phyloP scores from a whole-genome alignment of 2,797 vertebrate species.

The Typhlichthys subterraneus region DNA sequence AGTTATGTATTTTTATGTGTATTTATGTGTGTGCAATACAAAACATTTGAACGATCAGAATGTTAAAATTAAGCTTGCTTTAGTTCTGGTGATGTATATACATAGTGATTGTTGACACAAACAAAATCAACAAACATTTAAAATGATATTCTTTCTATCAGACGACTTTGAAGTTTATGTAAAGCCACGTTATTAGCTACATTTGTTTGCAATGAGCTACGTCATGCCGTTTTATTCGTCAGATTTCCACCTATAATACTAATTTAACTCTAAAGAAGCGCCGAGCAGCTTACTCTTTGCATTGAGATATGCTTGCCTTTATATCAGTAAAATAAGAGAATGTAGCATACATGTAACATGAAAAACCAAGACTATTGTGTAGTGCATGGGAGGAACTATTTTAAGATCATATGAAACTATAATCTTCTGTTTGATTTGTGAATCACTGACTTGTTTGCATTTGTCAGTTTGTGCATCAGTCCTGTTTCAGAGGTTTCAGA shows the following conservation, averaged over 20 bases:
- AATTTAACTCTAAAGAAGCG: slow-evolving; percentile 78
- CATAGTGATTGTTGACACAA: slow-evolving; percentile 78
- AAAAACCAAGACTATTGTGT: slow-evolving; percentile 76
- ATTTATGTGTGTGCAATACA: slow-evolving; percentile 77
- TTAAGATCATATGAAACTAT: slow-evolving; percentile 72
- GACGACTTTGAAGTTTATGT: slow-evolving; percentile 71
- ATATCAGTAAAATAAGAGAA: slow-evolving; percentile 81
- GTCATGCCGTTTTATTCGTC: slow-evolving; percentile 74
- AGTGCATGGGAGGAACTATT: slow-evolving; percentile 76
- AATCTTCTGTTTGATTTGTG: slow-evolving; percentile 76
- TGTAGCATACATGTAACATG: slow-evolving; percentile 82
- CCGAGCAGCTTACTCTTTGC: slow-evolving; percentile 76
- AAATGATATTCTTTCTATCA: slow-evolving; percentile 77
- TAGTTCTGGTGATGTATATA: slow-evolving; percentile 78
- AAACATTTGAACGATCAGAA: slow-evolving; percentile 75
- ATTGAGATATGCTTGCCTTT: slow-evolving; percentile 79
- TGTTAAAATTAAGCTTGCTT: slow-evolving; percentile 81
- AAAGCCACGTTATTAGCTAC: slow-evolving; percentile 73
- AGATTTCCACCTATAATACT: slow-evolving; percentile 69
- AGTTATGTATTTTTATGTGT: slow-evolving; percentile 81
- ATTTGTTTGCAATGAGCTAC: slow-evolving; percentile 80
- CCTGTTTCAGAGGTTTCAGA: slow-evolving; percentile 68
- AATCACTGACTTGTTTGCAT: slow-evolving; percentile 74
- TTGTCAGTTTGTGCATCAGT: slow-evolving; percentile 74
- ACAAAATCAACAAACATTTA: slow-evolving; percentile 58